phyloP scores from a whole-genome alignment of 2,797 vertebrate species.

The Eidolon dupreanum region DNA sequence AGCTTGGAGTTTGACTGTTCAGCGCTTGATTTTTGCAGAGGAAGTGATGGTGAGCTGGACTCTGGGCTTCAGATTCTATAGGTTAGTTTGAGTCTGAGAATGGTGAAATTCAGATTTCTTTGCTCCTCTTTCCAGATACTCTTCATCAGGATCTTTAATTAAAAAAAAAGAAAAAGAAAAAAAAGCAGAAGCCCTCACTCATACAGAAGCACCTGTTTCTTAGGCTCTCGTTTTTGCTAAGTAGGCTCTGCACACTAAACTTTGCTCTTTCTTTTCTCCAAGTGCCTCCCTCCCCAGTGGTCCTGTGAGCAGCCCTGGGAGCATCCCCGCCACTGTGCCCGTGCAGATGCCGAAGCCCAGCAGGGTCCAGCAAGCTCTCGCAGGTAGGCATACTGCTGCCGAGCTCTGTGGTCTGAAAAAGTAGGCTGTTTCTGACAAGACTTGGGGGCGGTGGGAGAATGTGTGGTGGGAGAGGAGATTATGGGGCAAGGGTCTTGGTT shows the following conservation, averaged over 20 bases:
- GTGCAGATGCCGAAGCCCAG: conserved; percentile 83
- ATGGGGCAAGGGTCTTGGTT: background rate
- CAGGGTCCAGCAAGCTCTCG: conserved; percentile 85
- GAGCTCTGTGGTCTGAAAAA: background rate
- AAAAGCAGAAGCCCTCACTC: background rate
- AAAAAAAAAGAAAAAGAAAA: background rate
- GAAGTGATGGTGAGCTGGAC: background rate
- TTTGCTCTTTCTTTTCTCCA: conserved; percentile 52
- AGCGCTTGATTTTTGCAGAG: background rate
- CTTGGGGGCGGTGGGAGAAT: background rate
- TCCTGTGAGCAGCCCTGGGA: conserved; percentile 52
- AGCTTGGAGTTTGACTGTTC: background rate
- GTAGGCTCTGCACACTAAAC: background rate
- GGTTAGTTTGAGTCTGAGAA: background rate
- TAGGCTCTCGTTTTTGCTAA: background rate
- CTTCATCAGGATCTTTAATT: background rate
- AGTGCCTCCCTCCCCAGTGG: conserved; percentile 73
- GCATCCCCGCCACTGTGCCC: conserved; percentile 52
- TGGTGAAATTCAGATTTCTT: background rate
- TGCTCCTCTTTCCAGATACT: background rate
- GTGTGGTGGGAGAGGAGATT: background rate
- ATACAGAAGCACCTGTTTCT: background rate
- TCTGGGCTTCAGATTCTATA: background rate
- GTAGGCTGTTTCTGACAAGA: background rate
- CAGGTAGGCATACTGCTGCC: conserved; percentile 81